Evolutionary conservation across 2,797 vertebrate genomes (phyloP).

Genomic region (Pantherophis alleghaniensis): DNA sequence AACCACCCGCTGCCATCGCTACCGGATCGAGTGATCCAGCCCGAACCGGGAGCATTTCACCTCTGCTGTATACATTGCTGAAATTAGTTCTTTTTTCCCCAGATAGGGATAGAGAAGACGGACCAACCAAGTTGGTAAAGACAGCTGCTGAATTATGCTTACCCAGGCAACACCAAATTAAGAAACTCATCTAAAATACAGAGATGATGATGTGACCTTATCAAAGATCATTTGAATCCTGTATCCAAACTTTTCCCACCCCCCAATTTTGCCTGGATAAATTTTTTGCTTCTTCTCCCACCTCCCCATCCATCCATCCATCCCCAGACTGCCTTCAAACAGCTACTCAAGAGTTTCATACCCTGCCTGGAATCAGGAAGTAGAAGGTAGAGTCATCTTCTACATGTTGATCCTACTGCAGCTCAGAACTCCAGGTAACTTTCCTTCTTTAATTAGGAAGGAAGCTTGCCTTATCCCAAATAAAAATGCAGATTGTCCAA

Average conservation of each 20-base stretch:
- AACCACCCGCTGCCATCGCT: too few species aligned
- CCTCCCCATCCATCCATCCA: background rate
- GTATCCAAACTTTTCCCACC: background rate
- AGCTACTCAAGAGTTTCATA: background rate
- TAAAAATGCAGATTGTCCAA: background rate
- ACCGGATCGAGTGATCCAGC: too few species aligned
- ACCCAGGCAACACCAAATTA: background rate
- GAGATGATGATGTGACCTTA: background rate
- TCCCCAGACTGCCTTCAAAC: background rate
- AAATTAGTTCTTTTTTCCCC: background rate
- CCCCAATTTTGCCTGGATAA: background rate
- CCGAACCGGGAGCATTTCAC: too few species aligned
- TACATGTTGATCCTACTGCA: background rate
- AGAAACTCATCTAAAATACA: background rate
- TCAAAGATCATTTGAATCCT: background rate
- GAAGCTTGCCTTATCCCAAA: background rate
- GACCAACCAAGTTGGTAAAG: background rate
- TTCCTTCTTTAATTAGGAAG: background rate
- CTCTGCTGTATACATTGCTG: background rate
- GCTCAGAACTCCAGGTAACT: background rate
- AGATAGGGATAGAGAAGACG: background rate
- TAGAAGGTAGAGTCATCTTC: background rate
- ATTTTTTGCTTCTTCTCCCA: background rate
- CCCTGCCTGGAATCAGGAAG: background rate
- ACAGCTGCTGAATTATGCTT: background rate